Percentiles rank a stretch among this genome's conserved stretches.
Evolutionary conservation across 2,888 invertebrate genomes (phyloP).

Genomic region (Agrypnus murinus): DNA sequence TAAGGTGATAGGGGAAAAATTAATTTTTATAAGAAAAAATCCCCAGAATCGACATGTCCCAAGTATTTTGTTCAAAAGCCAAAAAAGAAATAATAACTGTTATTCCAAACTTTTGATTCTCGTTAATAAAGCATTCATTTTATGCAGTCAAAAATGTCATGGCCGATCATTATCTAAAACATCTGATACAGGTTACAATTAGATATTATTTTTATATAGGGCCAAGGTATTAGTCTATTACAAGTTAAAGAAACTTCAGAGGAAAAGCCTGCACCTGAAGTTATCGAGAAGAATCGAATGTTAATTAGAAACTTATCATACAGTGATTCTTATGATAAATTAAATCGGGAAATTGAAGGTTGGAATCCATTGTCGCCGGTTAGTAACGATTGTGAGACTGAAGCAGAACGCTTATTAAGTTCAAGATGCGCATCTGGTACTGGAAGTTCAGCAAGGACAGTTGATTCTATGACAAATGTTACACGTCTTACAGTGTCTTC

Average conservation of each 20-base stretch:
- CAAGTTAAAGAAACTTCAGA: constrained; percentile 8
- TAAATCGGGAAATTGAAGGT: constrained; percentile 69
- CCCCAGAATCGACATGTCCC: too few relatives aligned
- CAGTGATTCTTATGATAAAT: constrained; percentile 67
- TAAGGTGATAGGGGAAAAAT: too few relatives aligned
- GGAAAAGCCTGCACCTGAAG: constrained; percentile 14
- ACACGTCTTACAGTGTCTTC: constrained; percentile 82
- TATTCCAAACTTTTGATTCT: too few relatives aligned
- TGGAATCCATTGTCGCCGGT: constrained; percentile 75
- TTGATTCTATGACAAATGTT: constrained; percentile 87
- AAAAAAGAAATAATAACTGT: too few relatives aligned
- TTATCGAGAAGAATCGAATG: constrained; percentile 62
- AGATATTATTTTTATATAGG: constrained; percentile 1
- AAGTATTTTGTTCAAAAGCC: too few relatives aligned
- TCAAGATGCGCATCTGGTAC: constrained; percentile 74
- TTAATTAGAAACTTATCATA: constrained; percentile 67
- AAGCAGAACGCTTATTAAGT: constrained; percentile 78
- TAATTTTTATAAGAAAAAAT: too few relatives aligned
- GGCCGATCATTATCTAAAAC: too few relatives aligned
- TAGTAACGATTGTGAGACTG: constrained; percentile 75
- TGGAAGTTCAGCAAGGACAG: constrained; percentile 74
- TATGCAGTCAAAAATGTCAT: not conserved
- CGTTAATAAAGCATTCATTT: too few relatives aligned
- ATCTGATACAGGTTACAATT: too few relatives aligned
- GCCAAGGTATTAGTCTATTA: constrained; percentile 1